phyloP scores from a whole-genome alignment of 2,797 vertebrate species.

The Peromyscus eremicus region DNA sequence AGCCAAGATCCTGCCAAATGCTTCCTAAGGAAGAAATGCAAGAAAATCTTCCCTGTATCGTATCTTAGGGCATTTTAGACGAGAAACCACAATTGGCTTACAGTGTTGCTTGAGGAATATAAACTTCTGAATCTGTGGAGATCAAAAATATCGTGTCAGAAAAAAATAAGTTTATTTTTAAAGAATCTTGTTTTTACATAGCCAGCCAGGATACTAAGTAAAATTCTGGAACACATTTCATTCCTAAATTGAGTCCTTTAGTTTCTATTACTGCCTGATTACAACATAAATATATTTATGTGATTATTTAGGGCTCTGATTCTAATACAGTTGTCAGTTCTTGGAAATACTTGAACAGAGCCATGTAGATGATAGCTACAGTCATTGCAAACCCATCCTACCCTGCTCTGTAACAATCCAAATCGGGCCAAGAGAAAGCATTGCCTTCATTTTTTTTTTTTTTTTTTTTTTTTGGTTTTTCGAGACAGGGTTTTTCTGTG shows the following conservation, averaged over 20 bases:
- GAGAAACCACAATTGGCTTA: conserved; percentile 4
- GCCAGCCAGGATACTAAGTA: conserved; percentile 15
- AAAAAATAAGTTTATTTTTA: background rate
- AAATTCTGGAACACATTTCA: conserved; percentile 50
- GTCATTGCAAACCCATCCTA: background rate
- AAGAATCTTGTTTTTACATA: conserved; percentile 59
- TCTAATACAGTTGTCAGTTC: conserved; percentile 49
- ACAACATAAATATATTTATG: conserved; percentile 18
- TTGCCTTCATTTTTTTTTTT: background rate
- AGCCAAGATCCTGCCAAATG: background rate
- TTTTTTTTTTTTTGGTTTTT: too few relatives aligned
- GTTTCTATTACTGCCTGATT: conserved; percentile 49
- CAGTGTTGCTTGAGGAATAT: background rate
- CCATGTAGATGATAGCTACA: background rate
- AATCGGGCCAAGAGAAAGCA: conserved; percentile 11
- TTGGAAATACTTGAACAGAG: background rate
- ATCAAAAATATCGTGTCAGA: conserved; percentile 21
- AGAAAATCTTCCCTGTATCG: background rate
- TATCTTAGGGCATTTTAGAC: background rate
- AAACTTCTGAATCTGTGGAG: background rate
- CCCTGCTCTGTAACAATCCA: conserved; percentile 1
- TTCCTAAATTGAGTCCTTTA: background rate
- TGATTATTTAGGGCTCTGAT: conserved; percentile 59
- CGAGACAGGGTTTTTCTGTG: too few relatives aligned
- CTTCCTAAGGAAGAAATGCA: background rate